A percentile compares a stretch with the other conserved stretches of the same genome.
These are phyloP conservation scores for Myrmecophaga tridactyla DNA, from an alignment of 2,113 vertebrate genomes.

Conservation along the genomic window DNA sequence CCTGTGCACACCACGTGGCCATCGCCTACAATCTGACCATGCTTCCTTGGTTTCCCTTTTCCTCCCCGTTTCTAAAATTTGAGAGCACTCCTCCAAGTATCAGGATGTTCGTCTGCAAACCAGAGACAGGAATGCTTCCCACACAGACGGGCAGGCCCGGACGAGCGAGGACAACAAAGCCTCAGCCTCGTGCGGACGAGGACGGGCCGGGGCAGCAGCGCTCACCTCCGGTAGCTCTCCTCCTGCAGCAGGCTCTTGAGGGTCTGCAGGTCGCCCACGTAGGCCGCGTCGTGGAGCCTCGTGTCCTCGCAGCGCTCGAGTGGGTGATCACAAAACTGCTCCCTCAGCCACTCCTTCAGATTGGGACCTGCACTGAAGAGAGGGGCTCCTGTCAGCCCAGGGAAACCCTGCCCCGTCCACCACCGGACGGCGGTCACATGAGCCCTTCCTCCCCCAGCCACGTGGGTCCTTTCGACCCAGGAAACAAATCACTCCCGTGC, in stretches of 20 bases:
- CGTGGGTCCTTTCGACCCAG: not conserved
- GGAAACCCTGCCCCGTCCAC: accelerated
- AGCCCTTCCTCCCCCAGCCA: not conserved
- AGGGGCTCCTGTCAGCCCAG: constrained; percentile 37
- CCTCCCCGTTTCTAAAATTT: not conserved
- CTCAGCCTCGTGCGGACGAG: accelerated
- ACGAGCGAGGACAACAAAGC: not conserved
- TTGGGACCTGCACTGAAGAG: constrained; percentile 89
- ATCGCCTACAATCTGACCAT: not conserved
- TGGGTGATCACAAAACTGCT: constrained; percentile 94
- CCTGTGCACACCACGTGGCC: not conserved
- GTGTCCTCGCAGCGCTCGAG: constrained; percentile 92
- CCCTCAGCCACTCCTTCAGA: constrained; percentile 95
- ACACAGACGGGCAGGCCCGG: not conserved
- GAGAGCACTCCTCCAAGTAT: not conserved
- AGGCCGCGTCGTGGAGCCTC: constrained; percentile 92
- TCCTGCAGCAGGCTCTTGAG: constrained; percentile 90
- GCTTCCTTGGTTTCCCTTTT: not conserved
- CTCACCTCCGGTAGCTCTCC: constrained; percentile 90
- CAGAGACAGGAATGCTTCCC: not conserved
- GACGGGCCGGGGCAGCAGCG: accelerated
- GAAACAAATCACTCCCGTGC: not conserved
- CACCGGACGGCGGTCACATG: accelerated
- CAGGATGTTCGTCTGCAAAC: not conserved
- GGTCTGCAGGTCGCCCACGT: constrained; percentile 93